Conservation (phyloP, 1,140 invertebrate genomes). For the Hetaerina americana region DNA sequence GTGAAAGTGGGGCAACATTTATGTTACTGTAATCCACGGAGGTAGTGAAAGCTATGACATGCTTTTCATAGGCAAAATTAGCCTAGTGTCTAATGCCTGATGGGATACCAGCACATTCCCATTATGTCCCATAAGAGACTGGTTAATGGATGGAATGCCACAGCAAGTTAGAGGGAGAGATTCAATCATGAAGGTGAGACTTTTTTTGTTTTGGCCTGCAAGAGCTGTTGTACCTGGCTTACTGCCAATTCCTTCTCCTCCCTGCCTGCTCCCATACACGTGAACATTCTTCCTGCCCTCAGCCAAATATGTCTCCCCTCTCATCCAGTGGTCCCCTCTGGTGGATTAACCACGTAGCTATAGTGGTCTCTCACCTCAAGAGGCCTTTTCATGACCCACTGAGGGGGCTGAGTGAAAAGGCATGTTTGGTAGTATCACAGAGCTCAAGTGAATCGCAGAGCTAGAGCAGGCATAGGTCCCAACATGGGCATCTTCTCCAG, state of each 20-base stretch:
- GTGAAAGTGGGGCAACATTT: slow-evolving; percentile 22
- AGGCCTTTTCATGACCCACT: not conserved
- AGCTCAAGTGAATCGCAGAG: not conserved
- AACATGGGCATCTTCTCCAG: not conserved
- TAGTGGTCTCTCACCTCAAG: not conserved
- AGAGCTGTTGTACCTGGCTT: not conserved
- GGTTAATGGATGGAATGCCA: not conserved
- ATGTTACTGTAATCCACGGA: not conserved
- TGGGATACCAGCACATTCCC: not conserved
- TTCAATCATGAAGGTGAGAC: not conserved
- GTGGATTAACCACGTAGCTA: not conserved
- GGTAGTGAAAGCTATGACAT: not conserved
- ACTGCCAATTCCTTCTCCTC: not conserved
- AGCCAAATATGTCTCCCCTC: not conserved
- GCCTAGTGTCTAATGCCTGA: not conserved
- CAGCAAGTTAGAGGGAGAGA: not conserved
- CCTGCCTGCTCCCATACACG: not conserved
- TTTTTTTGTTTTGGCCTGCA: not conserved
- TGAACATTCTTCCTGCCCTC: not conserved
- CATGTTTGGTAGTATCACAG: not conserved
- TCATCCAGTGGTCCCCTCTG: not conserved
- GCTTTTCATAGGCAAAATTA: not conserved
- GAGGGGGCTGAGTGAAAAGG: not conserved
- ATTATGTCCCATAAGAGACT: not conserved
- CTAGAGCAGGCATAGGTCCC: not conserved